Percentiles rank a stretch among this genome's conserved stretches.
These are phyloP conservation scores for Caenorhabditis drosophilae DNA, from an alignment of 2,888 invertebrate species.

Conservation along the genomic window DNA sequence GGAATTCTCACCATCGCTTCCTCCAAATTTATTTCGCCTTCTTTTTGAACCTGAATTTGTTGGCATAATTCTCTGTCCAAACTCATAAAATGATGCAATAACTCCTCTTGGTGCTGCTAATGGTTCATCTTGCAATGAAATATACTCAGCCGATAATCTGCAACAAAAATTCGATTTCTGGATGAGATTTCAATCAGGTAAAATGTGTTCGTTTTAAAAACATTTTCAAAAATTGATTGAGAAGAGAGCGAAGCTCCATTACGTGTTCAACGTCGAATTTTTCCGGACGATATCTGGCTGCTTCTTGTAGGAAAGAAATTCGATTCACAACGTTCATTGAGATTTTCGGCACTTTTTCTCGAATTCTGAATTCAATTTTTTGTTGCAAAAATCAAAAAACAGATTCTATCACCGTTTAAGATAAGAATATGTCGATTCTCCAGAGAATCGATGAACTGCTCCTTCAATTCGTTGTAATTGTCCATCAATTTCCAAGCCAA, in stretches of 20 bases:
- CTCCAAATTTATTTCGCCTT: conserved; percentile 47
- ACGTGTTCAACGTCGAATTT: conserved; percentile 48
- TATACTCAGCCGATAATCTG: conserved; percentile 32
- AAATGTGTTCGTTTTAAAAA: too few relatives aligned
- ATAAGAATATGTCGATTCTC: conserved; percentile 58
- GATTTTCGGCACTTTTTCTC: conserved; percentile 40
- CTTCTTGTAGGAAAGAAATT: conserved; percentile 52
- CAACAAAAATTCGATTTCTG: conserved; percentile 3
- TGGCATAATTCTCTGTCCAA: conserved; percentile 36
- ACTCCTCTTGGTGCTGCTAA: conserved; percentile 25
- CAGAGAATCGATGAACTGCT: conserved; percentile 49
- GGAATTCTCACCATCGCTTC: conserved; percentile 51
- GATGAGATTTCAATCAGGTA: too few relatives aligned
- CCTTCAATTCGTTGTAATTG: conserved; percentile 55
- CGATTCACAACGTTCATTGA: conserved; percentile 40
- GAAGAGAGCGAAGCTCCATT: conserved; percentile 45
- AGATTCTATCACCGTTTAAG: conserved; percentile 31
- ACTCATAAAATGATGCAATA: conserved; percentile 32
- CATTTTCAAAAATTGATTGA: conserved; percentile 49
- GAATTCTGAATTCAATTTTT: conserved; percentile 21
- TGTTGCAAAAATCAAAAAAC: not conserved
- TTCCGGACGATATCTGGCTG: conserved; percentile 43
- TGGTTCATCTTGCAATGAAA: conserved; percentile 29
- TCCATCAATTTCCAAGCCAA: conserved; percentile 57
- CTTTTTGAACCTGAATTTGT: conserved; percentile 32